phyloP scores from a whole-genome alignment of 2,888 invertebrate species.

The Synanthedon andrenaeformis region DNA sequence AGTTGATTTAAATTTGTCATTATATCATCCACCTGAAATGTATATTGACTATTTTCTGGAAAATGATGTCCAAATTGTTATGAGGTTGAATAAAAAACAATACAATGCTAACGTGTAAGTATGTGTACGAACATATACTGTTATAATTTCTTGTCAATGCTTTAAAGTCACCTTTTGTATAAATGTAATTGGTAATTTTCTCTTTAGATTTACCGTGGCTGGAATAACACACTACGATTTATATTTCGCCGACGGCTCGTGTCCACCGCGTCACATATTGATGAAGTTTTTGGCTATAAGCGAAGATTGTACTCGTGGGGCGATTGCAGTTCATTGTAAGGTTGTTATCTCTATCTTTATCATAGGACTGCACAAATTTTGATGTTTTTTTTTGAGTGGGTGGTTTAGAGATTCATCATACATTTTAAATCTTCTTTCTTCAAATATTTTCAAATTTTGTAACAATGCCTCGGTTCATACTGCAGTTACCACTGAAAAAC shows the following conservation, averaged over 20 bases:
- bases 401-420: too few relatives aligned
- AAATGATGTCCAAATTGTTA: conserved; percentile 83
- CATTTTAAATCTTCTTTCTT: too few relatives aligned
- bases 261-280: conserved; percentile 83
- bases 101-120: conserved; percentile 79
- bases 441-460: too few relatives aligned
- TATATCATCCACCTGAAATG: conserved; percentile 79
- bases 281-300: conserved; percentile 83
- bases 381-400: background rate
- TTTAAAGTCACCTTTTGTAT: too few relatives aligned
- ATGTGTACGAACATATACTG: background rate
- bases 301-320: conserved; percentile 76
- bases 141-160: background rate
- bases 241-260: conserved; percentile 89
- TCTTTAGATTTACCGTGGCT: conserved; percentile 58
- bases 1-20: conserved; percentile 63
- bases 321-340: conserved; percentile 93
- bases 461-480: too few relatives aligned
- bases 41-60: conserved; percentile 88
- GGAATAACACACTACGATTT: conserved; percentile 90
- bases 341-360: conserved; percentile 46
- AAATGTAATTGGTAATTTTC: too few relatives aligned
- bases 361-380: background rate
- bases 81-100: conserved; percentile 85
- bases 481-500: too few relatives aligned